phyloP scores from a whole-genome alignment of 2,113 vertebrate genomes.

The Rhinoptilus africanus region DNA sequence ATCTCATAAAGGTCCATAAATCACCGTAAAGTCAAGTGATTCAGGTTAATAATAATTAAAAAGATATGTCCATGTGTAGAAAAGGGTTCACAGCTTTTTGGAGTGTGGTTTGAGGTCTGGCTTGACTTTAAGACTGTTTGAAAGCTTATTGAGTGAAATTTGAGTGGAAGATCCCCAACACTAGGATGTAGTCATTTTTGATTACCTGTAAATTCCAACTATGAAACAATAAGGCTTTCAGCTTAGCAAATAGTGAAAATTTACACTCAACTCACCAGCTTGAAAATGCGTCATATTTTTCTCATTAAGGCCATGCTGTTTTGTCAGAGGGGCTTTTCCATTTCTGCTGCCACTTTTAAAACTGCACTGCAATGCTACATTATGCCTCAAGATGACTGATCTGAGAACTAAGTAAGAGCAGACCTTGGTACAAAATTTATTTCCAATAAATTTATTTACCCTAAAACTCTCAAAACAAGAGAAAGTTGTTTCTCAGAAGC shows the following conservation, averaged over 20 bases:
- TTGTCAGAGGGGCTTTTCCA: background rate
- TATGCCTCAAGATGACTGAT: background rate
- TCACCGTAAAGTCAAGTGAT: background rate
- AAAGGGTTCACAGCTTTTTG: background rate
- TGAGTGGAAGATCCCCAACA: conserved; percentile 35
- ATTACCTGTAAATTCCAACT: conserved; percentile 45
- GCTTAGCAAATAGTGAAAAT: conserved; percentile 44
- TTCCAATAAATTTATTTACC: background rate
- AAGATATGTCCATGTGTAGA: background rate
- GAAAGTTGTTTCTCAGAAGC: background rate
- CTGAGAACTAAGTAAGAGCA: background rate
- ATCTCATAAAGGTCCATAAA: background rate
- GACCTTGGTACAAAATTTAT: background rate
- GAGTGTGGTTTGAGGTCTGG: background rate
- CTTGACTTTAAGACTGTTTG: conserved; percentile 16
- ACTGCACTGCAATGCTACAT: background rate
- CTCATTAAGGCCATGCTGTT: background rate
- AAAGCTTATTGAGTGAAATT: conserved; percentile 44
- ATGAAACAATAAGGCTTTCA: conserved; percentile 33
- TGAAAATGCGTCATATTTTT: background rate
- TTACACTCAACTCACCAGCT: background rate
- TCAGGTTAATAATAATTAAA: conserved; percentile 7
- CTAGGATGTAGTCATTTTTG: conserved; percentile 18
- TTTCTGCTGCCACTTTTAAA: background rate
- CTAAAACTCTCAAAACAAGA: background rate